Evolutionary conservation across 92 coral and sea anemone species (phyloP), one percentile per base, ranked within the genome.

Genomic region (Blastomussa wellsi): DNA sequence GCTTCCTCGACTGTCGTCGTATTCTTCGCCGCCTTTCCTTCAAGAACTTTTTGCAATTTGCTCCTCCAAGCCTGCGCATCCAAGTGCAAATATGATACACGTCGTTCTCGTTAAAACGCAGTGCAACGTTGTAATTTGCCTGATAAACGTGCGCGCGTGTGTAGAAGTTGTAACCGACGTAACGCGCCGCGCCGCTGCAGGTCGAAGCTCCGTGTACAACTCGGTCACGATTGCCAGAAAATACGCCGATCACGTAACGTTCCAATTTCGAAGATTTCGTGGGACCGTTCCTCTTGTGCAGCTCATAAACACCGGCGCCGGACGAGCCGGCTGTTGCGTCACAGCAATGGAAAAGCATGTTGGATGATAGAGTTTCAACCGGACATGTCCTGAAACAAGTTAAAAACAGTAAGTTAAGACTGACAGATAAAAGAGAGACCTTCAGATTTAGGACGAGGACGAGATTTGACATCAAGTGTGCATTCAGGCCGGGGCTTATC

Each of bases 301-400:
- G 90, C 37, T 87, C 92, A 77, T 97, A 97, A 41, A 97, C 95
- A 0, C 99, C 99, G 0, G 99, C 97, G 0, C 99, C 99, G 3
- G 99, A 97, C 10, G 99, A 94, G 8, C 99, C 99, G 2, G 93
- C 92, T 28, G 82, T 82, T 5, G 99, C 99, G 77, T 94, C 99
- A 64, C 99, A 97, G 85, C 93, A 95, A 81, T 97, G 94, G 60
- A 87, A 97, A 39, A 97, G 60, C 91, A 97, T 83, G 76, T 95
- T 84, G 1, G 83, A 51, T 17, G 71, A 82, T 1, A 88, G 52
- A 7, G 79, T 80, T 28, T 32, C 51, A 19, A 91, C 81, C 8
- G 86, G 88, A 71, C 96, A 93, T 2, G 35, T 64, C 37, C 96
- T 93, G 76, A 53, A 68, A 41, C 7, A 32, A 38, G 32, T 36